A percentile compares a stretch with the other conserved stretches of the same genome.
phyloP scores from a whole-genome alignment of 1,140 invertebrate species.

The Lucilia cuprina region DNA sequence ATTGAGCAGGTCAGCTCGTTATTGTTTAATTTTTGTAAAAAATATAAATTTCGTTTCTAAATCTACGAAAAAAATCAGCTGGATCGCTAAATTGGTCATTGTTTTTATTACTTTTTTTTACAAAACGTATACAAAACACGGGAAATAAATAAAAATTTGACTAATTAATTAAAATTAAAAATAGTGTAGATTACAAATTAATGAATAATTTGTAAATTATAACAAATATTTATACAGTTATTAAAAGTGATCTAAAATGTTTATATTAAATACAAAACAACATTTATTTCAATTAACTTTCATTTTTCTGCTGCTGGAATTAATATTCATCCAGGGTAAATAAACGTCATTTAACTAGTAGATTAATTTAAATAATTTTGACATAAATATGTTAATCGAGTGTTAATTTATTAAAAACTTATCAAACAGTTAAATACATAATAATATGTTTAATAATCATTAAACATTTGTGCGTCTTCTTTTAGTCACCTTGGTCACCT shows the following conservation, averaged over 20 bases:
- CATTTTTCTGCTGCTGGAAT: neutral
- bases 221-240: neutral
- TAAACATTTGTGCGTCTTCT: neutral
- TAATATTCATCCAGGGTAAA: slow-evolving; percentile 14
- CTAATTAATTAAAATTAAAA: neutral
- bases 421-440: neutral
- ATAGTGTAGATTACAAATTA: neutral
- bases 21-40: neutral
- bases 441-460: too few relatives aligned
- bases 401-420: neutral
- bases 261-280: neutral
- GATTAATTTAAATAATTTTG: neutral
- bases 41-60: too few relatives aligned
- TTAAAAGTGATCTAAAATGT: neutral
- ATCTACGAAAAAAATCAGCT: neutral
- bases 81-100: slow-evolving; percentile 6
- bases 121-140: neutral
- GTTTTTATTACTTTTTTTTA: neutral
- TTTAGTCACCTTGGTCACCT: neutral
- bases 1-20: slow-evolving; percentile 24
- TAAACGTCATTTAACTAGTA: neutral
- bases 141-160: neutral
- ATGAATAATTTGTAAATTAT: neutral
- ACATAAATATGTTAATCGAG: neutral
- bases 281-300: neutral